phyloP scores from a whole-genome alignment of 35 echinoderm and acorn worm genomes.

The Heliocidaris tuberculata region DNA sequence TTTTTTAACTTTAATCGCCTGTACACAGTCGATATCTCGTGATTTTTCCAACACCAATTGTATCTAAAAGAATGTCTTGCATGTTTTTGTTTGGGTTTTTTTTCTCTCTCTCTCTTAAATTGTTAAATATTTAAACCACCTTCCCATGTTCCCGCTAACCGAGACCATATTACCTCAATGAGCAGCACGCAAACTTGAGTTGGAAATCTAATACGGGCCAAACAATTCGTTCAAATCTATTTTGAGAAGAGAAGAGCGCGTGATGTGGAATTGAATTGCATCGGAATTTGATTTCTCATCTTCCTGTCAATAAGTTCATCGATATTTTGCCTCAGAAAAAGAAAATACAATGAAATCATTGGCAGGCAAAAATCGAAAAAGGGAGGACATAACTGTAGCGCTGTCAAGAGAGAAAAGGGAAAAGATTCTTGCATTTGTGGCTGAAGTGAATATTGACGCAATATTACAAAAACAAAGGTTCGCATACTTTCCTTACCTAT shows the following conservation, averaged over 20 bases:
- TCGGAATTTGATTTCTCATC: neutral
- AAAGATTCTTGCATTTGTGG: too few species aligned
- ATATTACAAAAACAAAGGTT: too few species aligned
- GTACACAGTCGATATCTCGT: too few species aligned
- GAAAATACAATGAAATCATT: conserved; percentile 13
- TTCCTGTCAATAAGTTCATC: neutral
- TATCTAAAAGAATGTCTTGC: too few species aligned
- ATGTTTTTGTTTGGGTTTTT: too few species aligned
- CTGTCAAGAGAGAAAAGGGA: neutral
- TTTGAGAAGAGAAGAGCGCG: neutral
- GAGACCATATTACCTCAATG: neutral
- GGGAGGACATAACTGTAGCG: neutral
- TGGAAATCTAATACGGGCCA: neutral
- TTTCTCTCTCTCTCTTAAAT: too few species aligned
- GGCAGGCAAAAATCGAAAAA: neutral
- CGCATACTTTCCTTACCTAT: too few species aligned
- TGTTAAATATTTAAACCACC: neutral
- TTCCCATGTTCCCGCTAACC: neutral
- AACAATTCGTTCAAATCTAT: neutral
- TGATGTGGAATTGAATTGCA: conserved; percentile 10
- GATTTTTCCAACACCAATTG: too few species aligned
- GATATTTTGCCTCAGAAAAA: neutral
- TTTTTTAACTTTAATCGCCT: too few species aligned
- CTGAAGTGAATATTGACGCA: too few species aligned
- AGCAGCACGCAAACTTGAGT: neutral